Evolutionary conservation across 2,888 invertebrate species (phyloP).

Genomic region (Melinopterus prodromus): DNA sequence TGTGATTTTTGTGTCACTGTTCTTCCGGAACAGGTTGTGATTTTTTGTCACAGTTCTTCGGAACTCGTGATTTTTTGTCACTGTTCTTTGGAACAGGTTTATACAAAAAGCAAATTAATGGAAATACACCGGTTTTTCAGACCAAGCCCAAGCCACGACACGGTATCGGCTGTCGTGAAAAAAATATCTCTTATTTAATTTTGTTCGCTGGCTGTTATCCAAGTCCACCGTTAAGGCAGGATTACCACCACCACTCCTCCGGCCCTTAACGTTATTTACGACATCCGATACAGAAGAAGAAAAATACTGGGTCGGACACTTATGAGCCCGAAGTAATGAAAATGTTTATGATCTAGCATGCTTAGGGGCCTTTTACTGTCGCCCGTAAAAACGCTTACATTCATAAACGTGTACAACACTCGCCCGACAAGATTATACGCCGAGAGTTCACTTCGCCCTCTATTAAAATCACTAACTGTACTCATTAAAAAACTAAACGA

Average conservation of each 20-base stretch:
- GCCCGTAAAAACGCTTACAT: conserved; percentile 21
- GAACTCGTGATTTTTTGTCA: too few species aligned
- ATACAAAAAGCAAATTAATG: too few species aligned
- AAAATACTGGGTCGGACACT: conserved; percentile 16
- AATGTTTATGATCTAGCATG: conserved; percentile 22
- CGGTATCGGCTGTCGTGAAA: not conserved
- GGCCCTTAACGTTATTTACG: conserved; percentile 22
- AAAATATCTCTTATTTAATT: not conserved
- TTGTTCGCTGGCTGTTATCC: not conserved
- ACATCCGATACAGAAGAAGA: conserved; percentile 14
- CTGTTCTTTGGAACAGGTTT: too few species aligned
- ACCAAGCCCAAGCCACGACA: not conserved
- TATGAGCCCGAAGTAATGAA: conserved; percentile 24
- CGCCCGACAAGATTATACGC: conserved; percentile 16
- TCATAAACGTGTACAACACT: conserved; percentile 19
- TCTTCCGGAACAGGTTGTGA: too few species aligned
- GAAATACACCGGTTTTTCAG: too few species aligned
- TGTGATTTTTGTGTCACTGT: too few species aligned
- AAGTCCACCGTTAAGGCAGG: conserved; percentile 8
- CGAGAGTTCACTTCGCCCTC: not conserved
- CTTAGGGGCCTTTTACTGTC: conserved; percentile 21
- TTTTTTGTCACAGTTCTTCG: too few species aligned
- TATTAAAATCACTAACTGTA: conserved; percentile 4
- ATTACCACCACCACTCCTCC: conserved; percentile 22
- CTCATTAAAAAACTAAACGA: not conserved